These are phyloP conservation scores for Lasioglossum malachurum DNA, from an alignment of 2,888 invertebrate species.

Conservation along the genomic window DNA sequence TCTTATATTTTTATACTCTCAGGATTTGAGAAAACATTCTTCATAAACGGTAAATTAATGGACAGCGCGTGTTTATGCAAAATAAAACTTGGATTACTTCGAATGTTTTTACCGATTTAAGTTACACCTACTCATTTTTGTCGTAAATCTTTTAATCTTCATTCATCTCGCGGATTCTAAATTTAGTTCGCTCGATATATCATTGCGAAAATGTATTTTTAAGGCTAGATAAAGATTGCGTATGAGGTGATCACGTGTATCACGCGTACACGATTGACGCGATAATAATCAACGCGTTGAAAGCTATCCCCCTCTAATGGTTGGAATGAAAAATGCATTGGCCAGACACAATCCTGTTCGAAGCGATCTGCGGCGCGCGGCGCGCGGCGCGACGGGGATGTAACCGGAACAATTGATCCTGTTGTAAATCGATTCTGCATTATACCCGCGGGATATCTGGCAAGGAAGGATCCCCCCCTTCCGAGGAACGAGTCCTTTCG, in stretches of 20 bases:
- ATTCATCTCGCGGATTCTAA: neutral
- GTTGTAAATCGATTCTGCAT: constrained; percentile 45
- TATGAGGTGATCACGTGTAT: neutral
- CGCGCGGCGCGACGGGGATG: neutral
- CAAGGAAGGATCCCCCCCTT: constrained; percentile 30
- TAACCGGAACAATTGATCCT: constrained; percentile 39
- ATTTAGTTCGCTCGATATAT: neutral
- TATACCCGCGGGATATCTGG: constrained; percentile 31
- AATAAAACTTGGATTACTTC: too few relatives aligned
- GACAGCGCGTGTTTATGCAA: too few relatives aligned
- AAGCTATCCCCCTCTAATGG: constrained; percentile 24
- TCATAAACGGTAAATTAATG: too few relatives aligned
- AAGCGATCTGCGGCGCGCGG: constrained; percentile 3
- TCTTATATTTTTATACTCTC: too few relatives aligned
- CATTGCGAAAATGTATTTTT: neutral
- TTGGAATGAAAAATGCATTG: constrained; percentile 56
- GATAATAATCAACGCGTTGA: constrained; percentile 2
- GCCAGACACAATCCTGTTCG: constrained; percentile 24
- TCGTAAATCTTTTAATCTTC: neutral
- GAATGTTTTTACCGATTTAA: too few relatives aligned
- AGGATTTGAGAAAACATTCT: too few relatives aligned
- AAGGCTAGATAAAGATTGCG: neutral
- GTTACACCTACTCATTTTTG: too few relatives aligned
- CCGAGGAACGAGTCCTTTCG: constrained; percentile 66
- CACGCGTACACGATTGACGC: neutral